Base-by-base conservation (phyloP, 2,113 vertebrate species). In the Rhodinocichla rosea region DNA sequence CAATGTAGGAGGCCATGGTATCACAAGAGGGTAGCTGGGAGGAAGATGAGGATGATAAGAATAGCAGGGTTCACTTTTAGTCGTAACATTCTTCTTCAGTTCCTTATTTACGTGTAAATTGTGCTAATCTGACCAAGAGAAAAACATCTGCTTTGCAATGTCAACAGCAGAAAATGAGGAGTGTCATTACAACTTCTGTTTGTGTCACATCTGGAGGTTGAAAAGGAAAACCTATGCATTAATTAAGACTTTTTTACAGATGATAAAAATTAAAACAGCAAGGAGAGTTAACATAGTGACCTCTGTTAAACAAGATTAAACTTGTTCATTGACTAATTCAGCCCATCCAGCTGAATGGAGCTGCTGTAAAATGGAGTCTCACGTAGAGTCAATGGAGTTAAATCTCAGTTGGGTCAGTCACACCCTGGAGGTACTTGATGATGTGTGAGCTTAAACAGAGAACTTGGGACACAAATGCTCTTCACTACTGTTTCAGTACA, bases 1-100 rank as follows among this genome's bases (percentile, higher is more conserved):
- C 94, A 23, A 2, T 90, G 90, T 95, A 96, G 93, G 95, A 96
- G 93, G 94, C 87, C 90, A 90, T n/a, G 52, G 44, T 93, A 95
- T 87, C 92, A 83, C 47, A 56, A 30, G 59, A 92, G 6, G 50
- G 81, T 95, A 86, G 79, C 89, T 94, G 47, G 64, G 80, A 96
- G 94, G 90, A 96, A 95, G 91, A 97, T 95, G 90, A 74, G 13
- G 32, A 6, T 56, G 96, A 90, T 94, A 92, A 95, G 59, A 80
- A 44, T 3, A 73, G 37, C 24, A 94, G 17, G 18, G 52, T 64
- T 92, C 71, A 52, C 52, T 90, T 86, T 71, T 24, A 75, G 52
- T 37, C 6, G 19, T 40, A 90, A 69, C 42, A 88, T 40, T 70
- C 22, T 65, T 56, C 62, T 55, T 45, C 47, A 64, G 68, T 83